Evolutionary conservation across 2,113 vertebrate genomes (phyloP), one percentile per base, ranked within the genome.

Genomic region (Takifugu bimaculatus): DNA sequence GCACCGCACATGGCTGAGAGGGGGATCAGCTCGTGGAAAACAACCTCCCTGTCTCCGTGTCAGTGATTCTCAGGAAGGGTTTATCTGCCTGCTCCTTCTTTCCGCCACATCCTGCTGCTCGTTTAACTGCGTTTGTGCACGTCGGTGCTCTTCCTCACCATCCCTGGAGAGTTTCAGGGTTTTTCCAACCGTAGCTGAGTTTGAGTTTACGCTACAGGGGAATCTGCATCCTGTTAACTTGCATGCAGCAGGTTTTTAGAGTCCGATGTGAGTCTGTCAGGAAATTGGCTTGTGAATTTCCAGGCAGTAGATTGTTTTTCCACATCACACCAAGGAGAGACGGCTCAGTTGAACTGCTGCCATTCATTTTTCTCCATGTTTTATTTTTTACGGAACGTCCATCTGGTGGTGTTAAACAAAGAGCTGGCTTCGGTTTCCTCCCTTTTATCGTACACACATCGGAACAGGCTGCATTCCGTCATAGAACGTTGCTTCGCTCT

Each of bases 401-500:
- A 81, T 79, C 79, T 84, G 74, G 67, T 84, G 77, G 44, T 75
- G 80, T 78, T 56, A 61, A 20, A 65, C 50, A 55, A 48, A 68
- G 65, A 81, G 57, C 35, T 45, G 75, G 74, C 54, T 63, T 69
- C 50, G 4, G 60, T 48, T 75, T 61, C 48, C 52, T 25, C 27
- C 59, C 47, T 58, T 32, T 74, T 67, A 49, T 43, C 35, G 48
- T 1, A 6, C 32, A 2, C 35, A 53, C 59, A 66, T 6, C n/a
- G 58, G 42, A 39, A 10, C 6, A 39, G 35, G 35, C 35, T 39
- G 35, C 35, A 39, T 35, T 35, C 32, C 32, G 1, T 35, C 32
- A 35, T 35, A 35, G 32, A 5, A 6, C 32, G 4, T 39, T 39
- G 35, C 9, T 9, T 39, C 7, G 35, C 6, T 39, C 35, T 39